Conservation (phyloP, 2,888 invertebrate species). For the Micoletzkya japonica region DNA sequence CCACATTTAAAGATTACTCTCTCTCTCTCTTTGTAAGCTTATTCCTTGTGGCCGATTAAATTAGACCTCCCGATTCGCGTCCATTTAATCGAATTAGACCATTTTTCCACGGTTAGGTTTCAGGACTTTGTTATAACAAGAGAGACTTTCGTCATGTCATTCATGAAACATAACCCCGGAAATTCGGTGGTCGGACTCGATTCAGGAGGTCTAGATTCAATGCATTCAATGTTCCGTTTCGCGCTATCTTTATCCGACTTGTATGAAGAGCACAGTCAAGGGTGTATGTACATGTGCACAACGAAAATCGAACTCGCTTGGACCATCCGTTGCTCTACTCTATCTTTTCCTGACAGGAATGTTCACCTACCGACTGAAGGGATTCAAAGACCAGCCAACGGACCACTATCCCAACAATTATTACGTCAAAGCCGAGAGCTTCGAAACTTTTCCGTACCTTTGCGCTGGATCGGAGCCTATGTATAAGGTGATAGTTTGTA, state of each 20-base stretch:
- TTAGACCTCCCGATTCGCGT: neutral
- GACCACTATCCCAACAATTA: conserved; percentile 65
- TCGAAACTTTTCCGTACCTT: neutral
- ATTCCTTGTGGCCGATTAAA: neutral
- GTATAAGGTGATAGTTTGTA: conserved; percentile 12
- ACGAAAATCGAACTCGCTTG: too few relatives aligned
- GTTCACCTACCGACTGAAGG: conserved; percentile 64
- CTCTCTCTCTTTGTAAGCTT: neutral
- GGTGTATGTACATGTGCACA: too few relatives aligned
- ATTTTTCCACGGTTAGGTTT: too few relatives aligned
- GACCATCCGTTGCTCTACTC: too few relatives aligned
- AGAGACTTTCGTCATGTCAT: too few relatives aligned
- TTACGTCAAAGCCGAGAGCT: conserved; percentile 46
- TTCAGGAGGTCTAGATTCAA: too few relatives aligned
- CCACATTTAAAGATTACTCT: too few relatives aligned
- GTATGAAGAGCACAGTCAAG: too few relatives aligned
- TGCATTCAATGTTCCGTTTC: too few relatives aligned
- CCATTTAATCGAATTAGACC: neutral
- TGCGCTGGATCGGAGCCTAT: neutral
- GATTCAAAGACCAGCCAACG: conserved; percentile 64
- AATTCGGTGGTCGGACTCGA: too few relatives aligned
- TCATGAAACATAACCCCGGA: too few relatives aligned
- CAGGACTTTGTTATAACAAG: neutral
- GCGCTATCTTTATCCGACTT: too few relatives aligned
- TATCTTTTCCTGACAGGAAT: conserved; percentile 60